Conservation (phyloP, 2,797 vertebrate species). For the Antrozous pallidus region DNA sequence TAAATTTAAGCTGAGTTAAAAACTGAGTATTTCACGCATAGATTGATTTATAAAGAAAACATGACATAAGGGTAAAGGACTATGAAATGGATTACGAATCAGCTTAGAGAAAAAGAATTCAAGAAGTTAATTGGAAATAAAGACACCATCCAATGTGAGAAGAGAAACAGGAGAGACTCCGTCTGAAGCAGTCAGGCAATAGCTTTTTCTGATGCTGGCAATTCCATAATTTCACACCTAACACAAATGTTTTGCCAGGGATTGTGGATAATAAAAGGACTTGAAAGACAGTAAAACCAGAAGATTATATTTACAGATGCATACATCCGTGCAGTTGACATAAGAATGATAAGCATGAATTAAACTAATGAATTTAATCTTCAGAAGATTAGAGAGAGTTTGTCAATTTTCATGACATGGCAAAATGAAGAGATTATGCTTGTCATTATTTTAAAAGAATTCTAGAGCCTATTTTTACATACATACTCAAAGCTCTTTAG, state of each 20-base stretch:
- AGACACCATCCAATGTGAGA: background rate
- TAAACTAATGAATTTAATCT: conserved; percentile 48
- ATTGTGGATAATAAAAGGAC: background rate
- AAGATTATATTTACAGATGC: background rate
- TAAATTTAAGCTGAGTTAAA: conserved; percentile 68
- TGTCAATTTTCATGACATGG: background rate
- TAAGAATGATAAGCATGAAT: background rate
- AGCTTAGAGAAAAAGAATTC: conserved; percentile 70
- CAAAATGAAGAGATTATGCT: conserved; percentile 21
- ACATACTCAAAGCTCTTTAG: background rate
- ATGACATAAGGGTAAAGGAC: conserved; percentile 71
- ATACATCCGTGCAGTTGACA: background rate
- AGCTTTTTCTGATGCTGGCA: background rate
- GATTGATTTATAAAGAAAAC: conserved; percentile 77
- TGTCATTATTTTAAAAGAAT: background rate
- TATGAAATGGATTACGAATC: conserved; percentile 71
- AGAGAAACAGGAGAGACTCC: background rate
- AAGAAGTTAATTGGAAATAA: conserved; percentile 28
- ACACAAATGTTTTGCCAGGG: background rate
- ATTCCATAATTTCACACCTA: background rate
- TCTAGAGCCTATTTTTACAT: background rate
- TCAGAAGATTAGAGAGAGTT: conserved; percentile 36
- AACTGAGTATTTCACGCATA: conserved; percentile 68
- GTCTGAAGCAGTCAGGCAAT: background rate
- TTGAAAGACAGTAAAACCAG: background rate